A percentile compares a stretch with the other conserved stretches of the same genome.
These are phyloP conservation scores for Diabrotica undecimpunctata DNA, from an alignment of 1,140 invertebrate genomes.

Conservation along the genomic window DNA sequence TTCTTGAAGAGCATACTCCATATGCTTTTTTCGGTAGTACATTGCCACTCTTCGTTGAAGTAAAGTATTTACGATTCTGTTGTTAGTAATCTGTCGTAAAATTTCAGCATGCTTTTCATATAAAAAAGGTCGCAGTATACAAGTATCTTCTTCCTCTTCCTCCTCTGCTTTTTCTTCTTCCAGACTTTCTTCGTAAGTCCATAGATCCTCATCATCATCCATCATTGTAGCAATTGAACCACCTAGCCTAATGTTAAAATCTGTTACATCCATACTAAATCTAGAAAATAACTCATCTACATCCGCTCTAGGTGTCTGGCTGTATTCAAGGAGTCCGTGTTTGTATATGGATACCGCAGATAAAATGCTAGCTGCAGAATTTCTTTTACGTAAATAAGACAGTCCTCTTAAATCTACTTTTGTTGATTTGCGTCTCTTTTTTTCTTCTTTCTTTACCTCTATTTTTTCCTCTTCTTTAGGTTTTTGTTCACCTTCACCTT, in stretches of 20 bases:
- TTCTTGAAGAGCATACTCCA: slow-evolving; percentile 38
- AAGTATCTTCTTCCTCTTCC: slow-evolving; percentile 22
- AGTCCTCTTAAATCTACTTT: no score
- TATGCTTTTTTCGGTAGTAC: slow-evolving; percentile 40
- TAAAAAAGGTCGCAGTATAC: slow-evolving; percentile 28
- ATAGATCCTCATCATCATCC: no score
- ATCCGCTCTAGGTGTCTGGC: no score
- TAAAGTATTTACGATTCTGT: slow-evolving; percentile 34
- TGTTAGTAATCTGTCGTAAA: slow-evolving; percentile 19
- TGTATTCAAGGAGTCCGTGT: no score
- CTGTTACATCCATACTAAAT: no score
- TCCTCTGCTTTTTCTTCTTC: slow-evolving; percentile 23
- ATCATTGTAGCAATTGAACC: no score
- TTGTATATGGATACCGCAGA: no score
- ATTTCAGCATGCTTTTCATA: slow-evolving; percentile 28
- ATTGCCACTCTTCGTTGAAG: slow-evolving; percentile 39
- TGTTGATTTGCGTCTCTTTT: no score
- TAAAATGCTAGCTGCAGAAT: no score
- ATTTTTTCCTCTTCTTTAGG: neutral
- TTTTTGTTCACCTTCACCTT: neutral
- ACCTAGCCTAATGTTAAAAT: no score
- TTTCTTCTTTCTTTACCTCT: neutral
- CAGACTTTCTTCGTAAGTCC: neutral
- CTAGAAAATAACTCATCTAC: no score
- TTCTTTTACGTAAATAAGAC: no score